A percentile compares a stretch with the other conserved stretches of the same genome.
These are phyloP conservation scores for Drosophila biarmipes DNA, from an alignment of 1,140 invertebrate genomes.

Conservation along the genomic window DNA sequence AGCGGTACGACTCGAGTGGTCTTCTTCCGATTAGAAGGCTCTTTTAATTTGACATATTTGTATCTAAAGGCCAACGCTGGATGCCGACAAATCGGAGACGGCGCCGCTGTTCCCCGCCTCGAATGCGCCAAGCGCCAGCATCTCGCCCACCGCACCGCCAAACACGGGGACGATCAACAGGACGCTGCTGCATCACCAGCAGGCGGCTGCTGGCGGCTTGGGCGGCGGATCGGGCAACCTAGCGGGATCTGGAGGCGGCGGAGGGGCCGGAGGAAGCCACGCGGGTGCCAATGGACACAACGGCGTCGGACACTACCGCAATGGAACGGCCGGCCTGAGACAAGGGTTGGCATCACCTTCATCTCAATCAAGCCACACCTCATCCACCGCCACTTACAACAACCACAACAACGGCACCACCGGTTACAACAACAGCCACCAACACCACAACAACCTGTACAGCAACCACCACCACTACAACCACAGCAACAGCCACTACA, in stretches of 20 bases:
- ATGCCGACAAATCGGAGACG: conserved; percentile 80
- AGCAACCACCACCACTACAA: conserved; percentile 53
- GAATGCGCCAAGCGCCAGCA: conserved; percentile 79
- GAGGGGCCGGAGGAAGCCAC: conserved; percentile 28
- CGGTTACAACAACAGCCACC: conserved; percentile 54
- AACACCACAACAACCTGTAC: conserved; percentile 55
- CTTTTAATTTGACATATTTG: background rate
- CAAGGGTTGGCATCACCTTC: conserved; percentile 83
- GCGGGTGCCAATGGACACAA: conserved; percentile 38
- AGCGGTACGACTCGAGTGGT: conserved; percentile 82
- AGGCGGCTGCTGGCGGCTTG: conserved; percentile 41
- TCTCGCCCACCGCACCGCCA: conserved; percentile 78
- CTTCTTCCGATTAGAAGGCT: background rate
- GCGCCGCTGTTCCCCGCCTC: conserved; percentile 79
- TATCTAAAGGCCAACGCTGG: conserved; percentile 59
- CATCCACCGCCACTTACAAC: conserved; percentile 70
- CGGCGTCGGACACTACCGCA: conserved; percentile 61
- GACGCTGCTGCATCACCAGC: conserved; percentile 82
- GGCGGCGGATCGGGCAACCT: conserved; percentile 48
- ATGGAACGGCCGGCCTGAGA: conserved; percentile 78
- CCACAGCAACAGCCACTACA: conserved; percentile 51
- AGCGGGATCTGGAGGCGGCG: conserved; percentile 48
- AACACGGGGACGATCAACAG: conserved; percentile 82
- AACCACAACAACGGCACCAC: conserved; percentile 61
- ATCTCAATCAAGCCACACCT: conserved; percentile 73